A percentile compares a stretch with the other conserved stretches of the same genome.
Conservation (phyloP, 2,888 invertebrate species). For the Helicoverpa assulta region DNA sequence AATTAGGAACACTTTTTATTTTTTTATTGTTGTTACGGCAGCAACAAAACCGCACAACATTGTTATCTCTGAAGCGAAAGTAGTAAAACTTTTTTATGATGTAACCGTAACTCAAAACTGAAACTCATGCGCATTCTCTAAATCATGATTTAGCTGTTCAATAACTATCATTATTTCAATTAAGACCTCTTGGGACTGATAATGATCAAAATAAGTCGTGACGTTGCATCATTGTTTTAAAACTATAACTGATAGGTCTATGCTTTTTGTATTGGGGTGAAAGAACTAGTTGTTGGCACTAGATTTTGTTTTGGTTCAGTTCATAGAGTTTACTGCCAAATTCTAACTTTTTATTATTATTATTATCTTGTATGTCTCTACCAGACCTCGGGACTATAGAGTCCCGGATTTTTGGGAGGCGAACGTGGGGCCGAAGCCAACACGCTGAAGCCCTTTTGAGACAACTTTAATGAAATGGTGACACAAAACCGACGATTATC, state of each 20-base stretch:
- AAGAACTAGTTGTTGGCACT: slow-evolving; percentile 58
- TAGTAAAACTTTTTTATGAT: slow-evolving; percentile 61
- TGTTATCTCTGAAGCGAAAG: slow-evolving; percentile 61
- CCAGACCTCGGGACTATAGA: too few relatives aligned
- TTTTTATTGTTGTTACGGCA: slow-evolving; percentile 12
- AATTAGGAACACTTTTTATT: slow-evolving; percentile 12
- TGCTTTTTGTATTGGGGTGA: slow-evolving; percentile 42
- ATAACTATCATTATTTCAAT: slow-evolving; percentile 73
- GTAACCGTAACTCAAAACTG: slow-evolving; percentile 61
- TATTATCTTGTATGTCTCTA: too few relatives aligned
- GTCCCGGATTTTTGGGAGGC: too few relatives aligned
- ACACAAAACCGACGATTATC: too few relatives aligned
- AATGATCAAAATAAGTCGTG: slow-evolving; percentile 60
- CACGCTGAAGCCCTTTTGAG: too few relatives aligned
- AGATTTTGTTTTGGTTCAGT: slow-evolving; percentile 28
- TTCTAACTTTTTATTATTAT: too few relatives aligned
- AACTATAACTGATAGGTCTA: slow-evolving; percentile 28
- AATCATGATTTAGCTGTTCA: slow-evolving; percentile 61
- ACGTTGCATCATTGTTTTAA: slow-evolving; percentile 59
- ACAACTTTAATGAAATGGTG: too few relatives aligned
- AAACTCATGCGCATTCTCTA: slow-evolving; percentile 67
- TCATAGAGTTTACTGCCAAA: slow-evolving; percentile 18
- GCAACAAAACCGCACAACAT: slow-evolving; percentile 35
- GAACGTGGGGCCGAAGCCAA: too few relatives aligned
- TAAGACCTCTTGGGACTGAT: slow-evolving; percentile 63